phyloP scores from a whole-genome alignment of 1,140 invertebrate genomes.

The Psilanteris sp. region DNA sequence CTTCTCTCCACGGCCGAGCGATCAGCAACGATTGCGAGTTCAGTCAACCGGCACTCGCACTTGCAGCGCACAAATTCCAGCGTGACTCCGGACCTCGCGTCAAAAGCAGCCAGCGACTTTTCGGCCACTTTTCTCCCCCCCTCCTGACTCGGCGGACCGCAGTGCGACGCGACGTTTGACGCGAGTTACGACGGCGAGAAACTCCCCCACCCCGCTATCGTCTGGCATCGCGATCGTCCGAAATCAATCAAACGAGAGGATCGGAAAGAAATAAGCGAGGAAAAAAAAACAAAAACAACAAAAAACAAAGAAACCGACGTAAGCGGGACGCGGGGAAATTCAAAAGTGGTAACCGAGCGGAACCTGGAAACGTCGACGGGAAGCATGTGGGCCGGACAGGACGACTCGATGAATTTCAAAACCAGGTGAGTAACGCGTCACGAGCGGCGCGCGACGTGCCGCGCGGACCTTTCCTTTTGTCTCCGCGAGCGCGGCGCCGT shows the following conservation, averaged over 20 bases:
- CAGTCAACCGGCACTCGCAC: constrained; percentile 52
- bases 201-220: too few species aligned
- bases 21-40: constrained; percentile 49
- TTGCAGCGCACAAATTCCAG: constrained; percentile 39
- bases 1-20: constrained; percentile 43
- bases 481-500: not conserved
- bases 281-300: too few species aligned
- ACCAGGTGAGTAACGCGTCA: constrained; percentile 75
- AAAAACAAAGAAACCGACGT: too few species aligned
- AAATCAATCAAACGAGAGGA: too few species aligned
- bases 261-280: too few species aligned
- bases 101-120: constrained; percentile 16
- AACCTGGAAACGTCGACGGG: too few species aligned
- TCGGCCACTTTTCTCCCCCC: too few species aligned
- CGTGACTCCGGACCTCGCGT: constrained; percentile 1
- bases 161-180: not conserved
- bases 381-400: constrained; percentile 75
- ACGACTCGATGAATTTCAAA: constrained; percentile 74
- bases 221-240: too few species aligned
- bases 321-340: not conserved
- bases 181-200: too few species aligned
- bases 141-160: not conserved
- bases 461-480: not conserved
- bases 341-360: not conserved
- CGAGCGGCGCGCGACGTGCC: too few species aligned